Conservation (phyloP, 2,113 vertebrate species). For the Zosterops borbonicus region DNA sequence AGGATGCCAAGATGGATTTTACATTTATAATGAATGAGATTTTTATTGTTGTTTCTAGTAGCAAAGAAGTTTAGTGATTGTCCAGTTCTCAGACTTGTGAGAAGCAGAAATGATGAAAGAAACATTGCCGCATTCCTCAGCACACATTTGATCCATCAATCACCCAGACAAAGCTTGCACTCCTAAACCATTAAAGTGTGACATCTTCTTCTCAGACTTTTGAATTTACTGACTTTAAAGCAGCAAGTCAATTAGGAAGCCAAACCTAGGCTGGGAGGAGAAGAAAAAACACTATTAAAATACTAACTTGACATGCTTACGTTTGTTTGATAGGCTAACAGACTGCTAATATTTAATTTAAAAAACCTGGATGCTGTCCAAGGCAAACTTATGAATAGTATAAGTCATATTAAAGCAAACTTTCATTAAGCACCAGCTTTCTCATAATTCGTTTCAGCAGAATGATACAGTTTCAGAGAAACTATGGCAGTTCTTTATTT, state of each 20-base stretch:
- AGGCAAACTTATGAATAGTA: slow-evolving; percentile 56
- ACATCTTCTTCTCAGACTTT: slow-evolving; percentile 60
- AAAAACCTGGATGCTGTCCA: slow-evolving; percentile 53
- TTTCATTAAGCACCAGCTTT: slow-evolving; percentile 62
- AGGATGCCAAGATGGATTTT: not conserved
- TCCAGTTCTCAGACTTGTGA: not conserved
- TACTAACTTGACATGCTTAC: slow-evolving; percentile 34
- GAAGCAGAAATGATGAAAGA: slow-evolving; percentile 40
- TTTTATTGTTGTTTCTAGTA: slow-evolving; percentile 43
- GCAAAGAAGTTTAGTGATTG: not conserved
- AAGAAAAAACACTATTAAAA: slow-evolving; percentile 46
- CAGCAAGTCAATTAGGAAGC: slow-evolving; percentile 52
- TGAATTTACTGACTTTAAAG: slow-evolving; percentile 50
- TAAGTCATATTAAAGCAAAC: slow-evolving; percentile 66
- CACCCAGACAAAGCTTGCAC: slow-evolving; percentile 53
- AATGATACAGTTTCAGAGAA: slow-evolving; percentile 44
- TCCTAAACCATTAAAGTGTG: slow-evolving; percentile 69
- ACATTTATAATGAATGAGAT: slow-evolving; percentile 32
- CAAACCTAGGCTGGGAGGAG: slow-evolving; percentile 4
- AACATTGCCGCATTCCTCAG: not conserved
- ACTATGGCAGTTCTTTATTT: slow-evolving; percentile 33
- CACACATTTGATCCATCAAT: slow-evolving; percentile 69
- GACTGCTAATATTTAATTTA: slow-evolving; percentile 63
- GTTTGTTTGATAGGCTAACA: slow-evolving; percentile 64
- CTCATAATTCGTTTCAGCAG: slow-evolving; percentile 56